Evolutionary conservation across 1,140 invertebrate species (phyloP).

Genomic region (Drosophila ananassae): DNA sequence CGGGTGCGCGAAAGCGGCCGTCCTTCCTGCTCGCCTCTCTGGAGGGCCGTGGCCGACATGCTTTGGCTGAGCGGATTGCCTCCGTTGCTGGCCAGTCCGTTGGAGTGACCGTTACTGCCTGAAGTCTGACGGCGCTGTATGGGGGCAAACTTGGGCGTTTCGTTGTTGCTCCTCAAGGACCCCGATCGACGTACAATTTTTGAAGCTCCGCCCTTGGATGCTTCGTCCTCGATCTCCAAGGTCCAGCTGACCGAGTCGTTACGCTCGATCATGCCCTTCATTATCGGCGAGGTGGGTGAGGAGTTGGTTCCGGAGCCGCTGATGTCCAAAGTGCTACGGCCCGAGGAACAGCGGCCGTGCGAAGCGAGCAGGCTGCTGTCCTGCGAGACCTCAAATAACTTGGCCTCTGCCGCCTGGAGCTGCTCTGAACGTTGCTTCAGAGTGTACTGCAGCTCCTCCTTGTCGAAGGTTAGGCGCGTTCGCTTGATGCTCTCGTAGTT

Average conservation of each 20-base stretch:
- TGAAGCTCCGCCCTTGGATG: constrained; percentile 87
- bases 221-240: constrained; percentile 89
- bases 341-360: constrained; percentile 32
- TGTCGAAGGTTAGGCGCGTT: constrained; percentile 90
- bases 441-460: constrained; percentile 94
- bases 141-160: constrained; percentile 69
- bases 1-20: constrained; percentile 61
- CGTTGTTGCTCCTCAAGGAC: constrained; percentile 84
- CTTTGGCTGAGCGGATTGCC: constrained; percentile 85
- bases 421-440: constrained; percentile 89
- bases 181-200: constrained; percentile 86
- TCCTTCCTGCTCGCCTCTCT: constrained; percentile 58
- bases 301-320: constrained; percentile 65
- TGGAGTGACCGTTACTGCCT: constrained; percentile 63
- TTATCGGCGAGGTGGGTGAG: constrained; percentile 87
- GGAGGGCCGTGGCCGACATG: constrained; percentile 85
- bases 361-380: constrained; percentile 29
- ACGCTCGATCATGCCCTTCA: constrained; percentile 92
- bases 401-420: constrained; percentile 59
- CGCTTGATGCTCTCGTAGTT: constrained; percentile 91
- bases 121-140: constrained; percentile 83
- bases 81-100: constrained; percentile 30
- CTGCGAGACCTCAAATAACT: constrained; percentile 58
- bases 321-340: constrained; percentile 23
- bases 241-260: constrained; percentile 93